Evolutionary conservation across 2,888 invertebrate species (phyloP).

Genomic region (Ornithoptera alexandrae): DNA sequence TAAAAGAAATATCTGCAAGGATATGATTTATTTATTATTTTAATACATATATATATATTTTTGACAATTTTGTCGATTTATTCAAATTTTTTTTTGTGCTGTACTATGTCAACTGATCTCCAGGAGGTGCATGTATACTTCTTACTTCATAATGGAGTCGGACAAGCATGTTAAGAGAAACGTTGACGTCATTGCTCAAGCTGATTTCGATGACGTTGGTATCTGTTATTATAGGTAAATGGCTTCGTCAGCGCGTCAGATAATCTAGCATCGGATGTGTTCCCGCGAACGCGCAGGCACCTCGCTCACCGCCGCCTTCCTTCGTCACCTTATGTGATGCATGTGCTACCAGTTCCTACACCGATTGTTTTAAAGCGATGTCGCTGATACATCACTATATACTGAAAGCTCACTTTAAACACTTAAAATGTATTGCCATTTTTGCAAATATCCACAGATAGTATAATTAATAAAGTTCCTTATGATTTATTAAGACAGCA

Average conservation of each 20-base stretch:
- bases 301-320: background rate
- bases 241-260: too few relatives aligned
- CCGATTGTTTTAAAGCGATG: background rate
- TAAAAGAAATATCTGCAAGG: background rate
- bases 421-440: background rate
- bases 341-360: background rate
- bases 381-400: background rate
- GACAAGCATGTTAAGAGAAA: too few relatives aligned
- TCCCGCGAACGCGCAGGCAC: background rate
- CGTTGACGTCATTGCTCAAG: too few relatives aligned
- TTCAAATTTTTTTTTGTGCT: too few relatives aligned
- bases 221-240: too few relatives aligned
- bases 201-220: too few relatives aligned
- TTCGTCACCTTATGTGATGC: background rate
- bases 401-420: background rate
- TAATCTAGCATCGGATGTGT: too few relatives aligned
- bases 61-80: background rate
- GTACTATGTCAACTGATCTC: too few relatives aligned
- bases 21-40: background rate
- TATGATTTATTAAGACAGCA: background rate
- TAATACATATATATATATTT: background rate
- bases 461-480: too few relatives aligned
- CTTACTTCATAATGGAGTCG: background rate
- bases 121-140: too few relatives aligned
- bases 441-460: too few relatives aligned